Conservation (phyloP, 2,888 invertebrate species). For the Octodonta nipae region DNA sequence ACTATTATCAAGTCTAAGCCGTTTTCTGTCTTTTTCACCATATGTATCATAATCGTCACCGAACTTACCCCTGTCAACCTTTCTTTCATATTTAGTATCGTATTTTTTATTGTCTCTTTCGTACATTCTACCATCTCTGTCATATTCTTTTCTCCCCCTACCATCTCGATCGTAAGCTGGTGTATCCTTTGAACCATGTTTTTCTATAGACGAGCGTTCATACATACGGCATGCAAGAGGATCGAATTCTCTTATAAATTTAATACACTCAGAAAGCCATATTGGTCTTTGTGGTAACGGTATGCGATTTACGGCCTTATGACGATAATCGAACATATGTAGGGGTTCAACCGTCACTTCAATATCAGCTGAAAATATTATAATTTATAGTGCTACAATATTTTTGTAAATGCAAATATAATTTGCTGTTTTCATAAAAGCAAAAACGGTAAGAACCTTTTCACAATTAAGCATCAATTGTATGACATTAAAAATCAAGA, state of each 20-base stretch:
- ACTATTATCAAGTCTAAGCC: constrained; percentile 5
- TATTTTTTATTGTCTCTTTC: constrained; percentile 3
- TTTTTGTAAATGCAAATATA: too few species aligned
- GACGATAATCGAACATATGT: constrained; percentile 59
- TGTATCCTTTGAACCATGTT: constrained; percentile 7
- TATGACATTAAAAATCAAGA: too few species aligned
- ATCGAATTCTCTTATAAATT: constrained; percentile 31
- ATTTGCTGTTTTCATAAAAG: too few species aligned
- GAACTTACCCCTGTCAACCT: constrained; percentile 3
- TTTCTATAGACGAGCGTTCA: constrained; percentile 14
- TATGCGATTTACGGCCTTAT: constrained; percentile 40
- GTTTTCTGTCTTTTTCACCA: constrained; percentile 2
- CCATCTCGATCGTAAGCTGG: neutral
- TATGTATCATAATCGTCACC: constrained; percentile 1
- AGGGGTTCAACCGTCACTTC: constrained; percentile 47
- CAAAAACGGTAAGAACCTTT: too few species aligned
- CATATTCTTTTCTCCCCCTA: neutral
- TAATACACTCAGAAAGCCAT: constrained; percentile 28
- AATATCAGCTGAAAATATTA: constrained; percentile 21
- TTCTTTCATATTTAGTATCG: neutral
- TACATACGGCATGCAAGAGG: constrained; percentile 14
- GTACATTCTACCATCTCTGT: neutral
- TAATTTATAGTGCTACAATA: too few species aligned
- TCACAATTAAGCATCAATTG: too few species aligned
- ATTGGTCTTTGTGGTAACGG: constrained; percentile 31